These are phyloP conservation scores for Falco biarmicus DNA, from an alignment of 2,797 vertebrate species.

Conservation along the genomic window DNA sequence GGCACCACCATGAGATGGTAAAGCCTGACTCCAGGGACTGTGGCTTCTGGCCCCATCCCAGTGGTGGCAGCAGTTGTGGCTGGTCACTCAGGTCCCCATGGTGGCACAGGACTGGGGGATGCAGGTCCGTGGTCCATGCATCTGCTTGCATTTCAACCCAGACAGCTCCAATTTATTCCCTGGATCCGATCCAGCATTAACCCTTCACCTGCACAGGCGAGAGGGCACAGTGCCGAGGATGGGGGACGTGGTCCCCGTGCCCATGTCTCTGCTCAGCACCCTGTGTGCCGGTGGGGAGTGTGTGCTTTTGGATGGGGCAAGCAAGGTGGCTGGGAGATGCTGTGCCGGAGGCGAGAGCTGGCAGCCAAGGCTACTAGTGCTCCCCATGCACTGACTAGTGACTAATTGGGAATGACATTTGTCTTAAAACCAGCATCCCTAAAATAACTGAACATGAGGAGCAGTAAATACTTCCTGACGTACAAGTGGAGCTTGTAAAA, in stretches of 20 bases:
- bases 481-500: constrained; percentile 20
- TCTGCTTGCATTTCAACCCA: background rate
- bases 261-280: background rate
- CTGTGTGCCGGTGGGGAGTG: rapidly evolving
- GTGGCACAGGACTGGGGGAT: background rate
- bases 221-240: background rate
- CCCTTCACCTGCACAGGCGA: background rate
- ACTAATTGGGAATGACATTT: background rate
- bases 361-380: background rate
- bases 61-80: background rate
- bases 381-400: rapidly evolving
- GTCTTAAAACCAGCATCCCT: constrained; percentile 29
- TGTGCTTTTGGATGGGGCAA: background rate
- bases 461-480: constrained; percentile 34
- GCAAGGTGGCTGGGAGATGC: background rate
- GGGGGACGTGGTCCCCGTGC: rapidly evolving
- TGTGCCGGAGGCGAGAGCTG: background rate
- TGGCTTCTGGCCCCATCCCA: rapidly evolving
- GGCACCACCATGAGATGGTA: rapidly evolving
- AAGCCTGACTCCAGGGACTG: background rate
- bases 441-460: background rate
- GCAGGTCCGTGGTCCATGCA: background rate
- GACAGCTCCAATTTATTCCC: background rate
- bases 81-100: rapidly evolving
- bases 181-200: background rate